Conservation (phyloP, 2,888 invertebrate species). For the Heterodera filipjevi region DNA sequence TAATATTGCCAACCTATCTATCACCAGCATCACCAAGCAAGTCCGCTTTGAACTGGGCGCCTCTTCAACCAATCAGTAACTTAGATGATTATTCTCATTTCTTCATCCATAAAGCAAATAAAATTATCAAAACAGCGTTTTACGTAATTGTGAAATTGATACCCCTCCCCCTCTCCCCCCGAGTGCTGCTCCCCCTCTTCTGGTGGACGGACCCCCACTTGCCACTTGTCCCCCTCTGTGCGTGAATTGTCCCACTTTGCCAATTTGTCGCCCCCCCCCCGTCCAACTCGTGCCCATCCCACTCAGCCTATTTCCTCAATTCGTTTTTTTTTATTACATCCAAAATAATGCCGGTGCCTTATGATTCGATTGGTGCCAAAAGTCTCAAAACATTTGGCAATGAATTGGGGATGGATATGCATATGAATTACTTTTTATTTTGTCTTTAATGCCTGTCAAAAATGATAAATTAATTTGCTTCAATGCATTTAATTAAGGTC, state of each 20-base stretch:
- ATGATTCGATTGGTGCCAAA: background rate
- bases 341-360: slow-evolving; percentile 2
- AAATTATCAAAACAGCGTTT: background rate
- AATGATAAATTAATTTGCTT: slow-evolving; percentile 13
- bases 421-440: background rate
- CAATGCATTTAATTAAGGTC: slow-evolving; percentile 11
- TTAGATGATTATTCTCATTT: background rate
- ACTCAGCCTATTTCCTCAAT: background rate
- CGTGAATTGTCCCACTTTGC: slow-evolving; percentile 10
- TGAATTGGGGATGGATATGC: background rate
- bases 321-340: background rate
- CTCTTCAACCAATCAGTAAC: background rate
- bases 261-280: background rate
- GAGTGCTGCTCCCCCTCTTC: too few species aligned
- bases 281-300: background rate
- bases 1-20: background rate
- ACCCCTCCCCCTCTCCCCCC: background rate
- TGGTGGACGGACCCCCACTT: background rate
- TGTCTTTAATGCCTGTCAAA: background rate
- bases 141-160: background rate
- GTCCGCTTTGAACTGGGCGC: background rate
- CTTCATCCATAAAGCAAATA: background rate
- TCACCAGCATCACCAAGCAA: background rate
- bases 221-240: background rate
- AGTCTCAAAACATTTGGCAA: background rate